These are phyloP conservation scores for Epinephelus lanceolatus DNA, from an alignment of 2,113 vertebrate species.

Conservation along the genomic window DNA sequence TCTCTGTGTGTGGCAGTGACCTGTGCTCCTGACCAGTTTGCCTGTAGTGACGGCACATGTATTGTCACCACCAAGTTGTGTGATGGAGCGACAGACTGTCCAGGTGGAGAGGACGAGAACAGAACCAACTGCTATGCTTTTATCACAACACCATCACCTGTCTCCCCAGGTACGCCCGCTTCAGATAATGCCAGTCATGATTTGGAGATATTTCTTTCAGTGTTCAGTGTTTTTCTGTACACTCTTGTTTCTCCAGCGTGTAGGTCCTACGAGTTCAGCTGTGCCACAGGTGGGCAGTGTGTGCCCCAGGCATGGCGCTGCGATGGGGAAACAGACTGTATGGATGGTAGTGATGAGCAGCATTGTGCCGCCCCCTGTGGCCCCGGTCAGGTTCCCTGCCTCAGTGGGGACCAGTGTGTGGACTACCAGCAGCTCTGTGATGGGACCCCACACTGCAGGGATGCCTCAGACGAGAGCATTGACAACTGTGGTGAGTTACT, in stretches of 20 bases:
- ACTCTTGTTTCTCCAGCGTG: conserved; percentile 67
- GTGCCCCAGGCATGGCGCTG: conserved; percentile 90
- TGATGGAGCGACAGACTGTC: conserved; percentile 85
- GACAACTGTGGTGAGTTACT: conserved; percentile 83
- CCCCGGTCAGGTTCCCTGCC: conserved; percentile 79
- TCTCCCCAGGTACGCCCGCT: background rate
- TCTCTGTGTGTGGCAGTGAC: conserved; percentile 62
- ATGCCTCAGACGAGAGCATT: conserved; percentile 83
- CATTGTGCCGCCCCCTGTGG: conserved; percentile 74
- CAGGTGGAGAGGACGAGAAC: conserved; percentile 85
- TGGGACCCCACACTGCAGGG: conserved; percentile 79
- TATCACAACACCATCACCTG: background rate
- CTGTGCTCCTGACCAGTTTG: conserved; percentile 82
- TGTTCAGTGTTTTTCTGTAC: background rate
- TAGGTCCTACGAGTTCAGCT: conserved; percentile 85
- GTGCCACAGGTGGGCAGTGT: conserved; percentile 86
- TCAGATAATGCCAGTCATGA: conserved; percentile 38
- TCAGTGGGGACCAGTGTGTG: conserved; percentile 84
- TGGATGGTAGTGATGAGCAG: conserved; percentile 87
- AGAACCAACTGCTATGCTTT: conserved; percentile 69
- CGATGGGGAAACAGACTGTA: conserved; percentile 90
- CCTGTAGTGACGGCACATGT: conserved; percentile 85
- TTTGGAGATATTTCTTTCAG: background rate
- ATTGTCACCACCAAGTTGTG: conserved; percentile 76
- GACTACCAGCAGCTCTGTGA: conserved; percentile 85